Conservation (phyloP, 2,113 vertebrate species). For the Mirounga angustirostris region DNA sequence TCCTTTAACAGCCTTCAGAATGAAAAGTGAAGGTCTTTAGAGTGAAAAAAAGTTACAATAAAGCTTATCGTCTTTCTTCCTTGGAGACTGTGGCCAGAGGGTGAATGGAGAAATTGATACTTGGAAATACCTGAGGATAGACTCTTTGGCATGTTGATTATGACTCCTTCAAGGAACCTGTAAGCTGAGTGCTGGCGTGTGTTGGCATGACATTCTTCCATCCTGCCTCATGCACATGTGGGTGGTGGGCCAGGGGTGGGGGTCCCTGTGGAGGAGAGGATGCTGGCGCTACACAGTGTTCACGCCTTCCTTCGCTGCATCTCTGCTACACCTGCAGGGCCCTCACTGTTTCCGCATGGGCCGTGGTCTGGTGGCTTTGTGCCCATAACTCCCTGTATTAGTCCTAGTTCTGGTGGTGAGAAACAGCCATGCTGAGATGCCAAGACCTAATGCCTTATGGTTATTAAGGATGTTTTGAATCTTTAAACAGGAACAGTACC, state of each 20-base stretch:
- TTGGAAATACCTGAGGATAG: not conserved
- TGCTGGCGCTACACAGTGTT: accelerated
- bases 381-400: not conserved
- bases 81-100: not conserved
- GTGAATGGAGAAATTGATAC: not conserved
- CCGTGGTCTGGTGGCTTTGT: not conserved
- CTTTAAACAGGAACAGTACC: slow-evolving; percentile 49
- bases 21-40: slow-evolving; percentile 23
- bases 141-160: not conserved
- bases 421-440: not conserved
- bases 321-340: accelerated
- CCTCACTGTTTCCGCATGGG: accelerated
- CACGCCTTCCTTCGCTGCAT: not conserved
- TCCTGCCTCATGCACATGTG: not conserved
- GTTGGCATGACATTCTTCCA: not conserved
- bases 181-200: not conserved
- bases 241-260: not conserved
- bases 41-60: not conserved
- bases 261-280: not conserved
- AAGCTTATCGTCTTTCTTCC: not conserved
- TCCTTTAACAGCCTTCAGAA: not conserved
- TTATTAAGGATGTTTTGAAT: slow-evolving; percentile 56
- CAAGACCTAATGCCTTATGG: slow-evolving; percentile 24
- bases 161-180: not conserved
- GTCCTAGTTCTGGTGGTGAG: not conserved